A percentile compares a stretch with the other conserved stretches of the same genome.
Evolutionary conservation across 2,888 invertebrate genomes (phyloP).

Genomic region (Crossocerus cetratus): DNA sequence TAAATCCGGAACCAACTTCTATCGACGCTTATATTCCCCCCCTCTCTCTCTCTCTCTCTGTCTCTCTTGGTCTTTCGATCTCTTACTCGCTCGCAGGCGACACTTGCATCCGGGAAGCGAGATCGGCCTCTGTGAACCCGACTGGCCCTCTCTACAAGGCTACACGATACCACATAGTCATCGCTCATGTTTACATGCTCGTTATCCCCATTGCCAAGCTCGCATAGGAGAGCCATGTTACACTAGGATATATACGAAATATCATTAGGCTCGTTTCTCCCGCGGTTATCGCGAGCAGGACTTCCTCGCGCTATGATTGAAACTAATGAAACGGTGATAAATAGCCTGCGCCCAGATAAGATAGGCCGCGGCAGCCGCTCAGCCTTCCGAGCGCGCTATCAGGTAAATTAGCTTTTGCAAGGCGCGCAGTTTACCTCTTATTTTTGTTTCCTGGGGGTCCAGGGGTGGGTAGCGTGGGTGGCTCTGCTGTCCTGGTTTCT

Average conservation of each 20-base stretch:
- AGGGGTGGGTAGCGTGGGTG: slow-evolving; percentile 67
- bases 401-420: not conserved
- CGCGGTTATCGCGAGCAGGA: slow-evolving; percentile 17
- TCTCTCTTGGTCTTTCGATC: too few species aligned
- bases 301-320: slow-evolving; percentile 12
- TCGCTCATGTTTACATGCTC: not conserved
- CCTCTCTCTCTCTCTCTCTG: not conserved
- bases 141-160: not conserved
- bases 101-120: too few species aligned
- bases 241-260: not conserved
- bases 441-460: slow-evolving; percentile 74
- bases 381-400: not conserved
- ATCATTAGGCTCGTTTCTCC: not conserved
- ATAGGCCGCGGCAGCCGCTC: not conserved
- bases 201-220: not conserved
- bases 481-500: slow-evolving; percentile 72
- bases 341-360: slow-evolving; percentile 16
- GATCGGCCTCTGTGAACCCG: too few species aligned
- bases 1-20: slow-evolving; percentile 3
- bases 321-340: slow-evolving; percentile 10
- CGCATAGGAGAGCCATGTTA: not conserved
- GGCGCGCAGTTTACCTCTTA: slow-evolving; percentile 63
- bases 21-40: not conserved
- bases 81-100: not conserved
- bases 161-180: not conserved